Evolutionary conservation across 2,113 vertebrate genomes (phyloP).

Genomic region (Antechinus stuartii): DNA sequence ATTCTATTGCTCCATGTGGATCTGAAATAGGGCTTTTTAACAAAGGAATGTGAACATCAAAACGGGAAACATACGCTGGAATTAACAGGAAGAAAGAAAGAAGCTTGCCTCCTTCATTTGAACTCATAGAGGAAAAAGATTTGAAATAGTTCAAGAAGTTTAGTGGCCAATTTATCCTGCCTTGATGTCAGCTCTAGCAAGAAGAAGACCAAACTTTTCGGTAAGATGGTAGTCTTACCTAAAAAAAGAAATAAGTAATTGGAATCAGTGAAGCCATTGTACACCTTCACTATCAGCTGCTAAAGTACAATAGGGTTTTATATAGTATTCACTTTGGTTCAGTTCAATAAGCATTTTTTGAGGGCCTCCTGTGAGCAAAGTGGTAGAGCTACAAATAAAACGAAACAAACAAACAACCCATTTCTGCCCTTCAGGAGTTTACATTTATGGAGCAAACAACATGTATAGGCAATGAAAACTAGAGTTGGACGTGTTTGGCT

Average conservation of each 20-base stretch:
- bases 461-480: background rate
- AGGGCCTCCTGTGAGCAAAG: background rate
- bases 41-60: constrained; percentile 37
- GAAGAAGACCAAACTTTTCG: background rate
- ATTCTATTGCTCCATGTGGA: constrained; percentile 47
- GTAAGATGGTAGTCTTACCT: background rate
- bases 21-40: constrained; percentile 17
- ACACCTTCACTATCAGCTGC: background rate
- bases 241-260: background rate
- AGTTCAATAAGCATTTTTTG: background rate
- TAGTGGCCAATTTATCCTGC: background rate
- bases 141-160: background rate
- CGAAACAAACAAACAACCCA: too few relatives aligned
- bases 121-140: background rate
- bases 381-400: background rate
- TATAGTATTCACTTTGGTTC: background rate
- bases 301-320: background rate
- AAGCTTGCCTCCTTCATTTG: background rate
- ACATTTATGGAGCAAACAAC: background rate
- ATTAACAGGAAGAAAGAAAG: background rate
- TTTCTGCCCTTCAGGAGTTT: background rate
- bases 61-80: background rate
- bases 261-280: background rate
- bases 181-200: background rate
- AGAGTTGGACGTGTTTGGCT: background rate